A percentile compares a stretch with the other conserved stretches of the same genome.
These are phyloP conservation scores for Mohoua ochrocephala DNA, from an alignment of 2,113 vertebrate genomes.

Conservation along the genomic window DNA sequence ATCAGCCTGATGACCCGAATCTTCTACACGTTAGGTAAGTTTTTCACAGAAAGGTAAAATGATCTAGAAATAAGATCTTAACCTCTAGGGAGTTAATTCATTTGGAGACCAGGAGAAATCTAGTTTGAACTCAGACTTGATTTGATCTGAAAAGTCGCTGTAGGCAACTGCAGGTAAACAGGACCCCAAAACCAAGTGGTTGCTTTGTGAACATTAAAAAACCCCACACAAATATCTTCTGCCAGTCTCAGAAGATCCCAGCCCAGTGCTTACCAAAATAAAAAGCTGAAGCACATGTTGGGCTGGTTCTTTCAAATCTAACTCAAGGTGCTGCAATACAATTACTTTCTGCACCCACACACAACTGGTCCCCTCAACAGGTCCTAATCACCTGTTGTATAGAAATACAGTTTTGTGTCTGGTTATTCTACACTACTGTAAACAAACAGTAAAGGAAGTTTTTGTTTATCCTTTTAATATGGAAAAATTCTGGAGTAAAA, in stretches of 20 bases:
- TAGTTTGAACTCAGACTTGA: neutral
- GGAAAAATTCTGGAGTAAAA: neutral
- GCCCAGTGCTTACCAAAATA: neutral
- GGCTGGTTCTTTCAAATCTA: neutral
- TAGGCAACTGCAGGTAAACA: neutral
- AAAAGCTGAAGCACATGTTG: neutral
- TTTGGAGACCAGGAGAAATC: neutral
- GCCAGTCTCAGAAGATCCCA: neutral
- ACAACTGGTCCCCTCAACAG: neutral
- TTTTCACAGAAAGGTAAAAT: neutral
- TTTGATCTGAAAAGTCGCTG: neutral
- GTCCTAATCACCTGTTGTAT: neutral
- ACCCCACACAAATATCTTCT: neutral
- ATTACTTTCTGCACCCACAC: neutral
- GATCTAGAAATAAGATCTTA: neutral
- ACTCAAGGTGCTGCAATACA: neutral
- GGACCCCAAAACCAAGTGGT: neutral
- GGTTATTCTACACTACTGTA: neutral
- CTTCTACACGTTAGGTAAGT: conserved; percentile 86
- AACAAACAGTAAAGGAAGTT: neutral
- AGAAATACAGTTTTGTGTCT: neutral
- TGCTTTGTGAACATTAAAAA: neutral
- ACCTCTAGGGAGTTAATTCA: neutral
- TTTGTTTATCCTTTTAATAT: neutral
- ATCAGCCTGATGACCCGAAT: conserved; percentile 88